Conservation (phyloP, 2,797 vertebrate genomes). For the Anabas testudineus region DNA sequence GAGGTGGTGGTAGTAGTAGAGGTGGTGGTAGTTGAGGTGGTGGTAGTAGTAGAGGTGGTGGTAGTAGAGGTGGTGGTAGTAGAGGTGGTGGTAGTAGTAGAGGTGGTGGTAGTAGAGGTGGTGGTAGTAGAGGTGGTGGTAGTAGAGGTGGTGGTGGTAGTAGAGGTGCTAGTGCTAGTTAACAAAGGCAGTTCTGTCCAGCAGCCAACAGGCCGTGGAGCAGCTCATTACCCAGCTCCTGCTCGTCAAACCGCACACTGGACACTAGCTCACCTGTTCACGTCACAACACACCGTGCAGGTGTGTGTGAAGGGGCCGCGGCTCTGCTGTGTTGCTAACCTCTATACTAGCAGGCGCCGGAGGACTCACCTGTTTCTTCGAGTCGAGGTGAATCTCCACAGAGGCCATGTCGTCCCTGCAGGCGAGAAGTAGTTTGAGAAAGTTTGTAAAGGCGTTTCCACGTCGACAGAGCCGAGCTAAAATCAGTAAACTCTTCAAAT, state of each 20-base stretch:
- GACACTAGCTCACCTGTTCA: background rate
- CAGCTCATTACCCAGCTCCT: background rate
- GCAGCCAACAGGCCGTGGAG: background rate
- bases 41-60: too few relatives aligned
- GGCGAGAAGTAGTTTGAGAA: background rate
- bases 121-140: too few relatives aligned
- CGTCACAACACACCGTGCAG: background rate
- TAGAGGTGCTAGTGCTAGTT: too few relatives aligned
- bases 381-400: conserved; percentile 72
- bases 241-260: background rate
- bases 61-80: too few relatives aligned
- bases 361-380: conserved; percentile 82
- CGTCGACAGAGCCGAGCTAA: background rate
- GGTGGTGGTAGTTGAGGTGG: too few relatives aligned
- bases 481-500: background rate
- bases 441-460: background rate
- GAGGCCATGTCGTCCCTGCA: conserved; percentile 74
- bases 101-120: too few relatives aligned
- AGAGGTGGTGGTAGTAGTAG: too few relatives aligned
- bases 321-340: too few relatives aligned
- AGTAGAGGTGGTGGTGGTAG: too few relatives aligned
- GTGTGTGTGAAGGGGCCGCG: background rate
- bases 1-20: too few relatives aligned
- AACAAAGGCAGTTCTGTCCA: too few relatives aligned
- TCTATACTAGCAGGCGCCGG: conserved; percentile 13